Evolutionary conservation across 2,888 invertebrate species (phyloP).

Genomic region (Lathronympha strigana): DNA sequence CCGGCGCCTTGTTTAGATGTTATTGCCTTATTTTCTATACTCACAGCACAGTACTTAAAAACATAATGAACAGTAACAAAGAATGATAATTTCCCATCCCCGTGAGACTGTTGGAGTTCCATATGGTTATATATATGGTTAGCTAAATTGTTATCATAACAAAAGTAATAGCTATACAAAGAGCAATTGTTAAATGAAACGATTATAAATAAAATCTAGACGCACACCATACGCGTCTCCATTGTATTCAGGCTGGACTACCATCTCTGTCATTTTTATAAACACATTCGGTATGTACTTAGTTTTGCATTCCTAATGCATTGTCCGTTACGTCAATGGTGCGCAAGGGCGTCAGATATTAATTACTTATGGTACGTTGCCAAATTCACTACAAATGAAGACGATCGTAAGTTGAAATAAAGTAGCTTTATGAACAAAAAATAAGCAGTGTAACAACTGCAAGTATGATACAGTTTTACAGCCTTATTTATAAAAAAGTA

Average conservation of each 20-base stretch:
- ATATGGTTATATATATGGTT: not conserved
- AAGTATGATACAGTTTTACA: not conserved
- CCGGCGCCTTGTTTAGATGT: conserved; percentile 38
- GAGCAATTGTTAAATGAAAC: conserved; percentile 1
- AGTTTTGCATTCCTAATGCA: conserved; percentile 53
- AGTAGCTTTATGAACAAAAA: not conserved
- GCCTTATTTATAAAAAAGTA: too few relatives aligned
- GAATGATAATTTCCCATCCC: not conserved
- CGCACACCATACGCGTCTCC: conserved; percentile 45
- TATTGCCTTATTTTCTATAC: not conserved
- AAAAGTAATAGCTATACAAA: not conserved
- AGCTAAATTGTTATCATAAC: conserved; percentile 9
- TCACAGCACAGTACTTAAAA: not conserved
- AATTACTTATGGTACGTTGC: conserved; percentile 35
- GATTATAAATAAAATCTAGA: conserved; percentile 53
- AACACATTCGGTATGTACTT: conserved; percentile 54
- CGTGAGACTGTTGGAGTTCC: not conserved
- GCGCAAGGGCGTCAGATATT: conserved; percentile 55
- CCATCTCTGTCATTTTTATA: conserved; percentile 56
- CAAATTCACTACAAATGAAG: conserved; percentile 30
- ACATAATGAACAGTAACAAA: not conserved
- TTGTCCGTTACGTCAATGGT: conserved; percentile 54
- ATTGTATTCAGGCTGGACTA: conserved; percentile 53
- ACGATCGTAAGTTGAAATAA: not conserved
- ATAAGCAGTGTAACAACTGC: not conserved